Percentiles rank a stretch among this genome's conserved stretches.
Conservation (phyloP, 2,797 vertebrate genomes). For the Phalloptychus januarius region DNA sequence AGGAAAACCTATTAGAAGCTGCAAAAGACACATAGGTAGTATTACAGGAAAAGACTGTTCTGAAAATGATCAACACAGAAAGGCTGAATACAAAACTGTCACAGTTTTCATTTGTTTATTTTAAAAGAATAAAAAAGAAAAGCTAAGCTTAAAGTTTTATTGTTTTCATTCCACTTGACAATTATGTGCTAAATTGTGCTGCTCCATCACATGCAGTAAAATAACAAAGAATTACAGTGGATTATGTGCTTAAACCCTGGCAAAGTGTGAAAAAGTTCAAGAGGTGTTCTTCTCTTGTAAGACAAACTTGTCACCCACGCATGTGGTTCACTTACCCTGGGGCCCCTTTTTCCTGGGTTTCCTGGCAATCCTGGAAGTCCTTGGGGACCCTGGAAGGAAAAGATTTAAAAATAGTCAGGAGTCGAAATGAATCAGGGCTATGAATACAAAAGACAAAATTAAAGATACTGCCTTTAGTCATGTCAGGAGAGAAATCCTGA, state of each 20-base stretch:
- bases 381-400: constrained; percentile 84
- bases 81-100: background rate
- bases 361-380: constrained; percentile 91
- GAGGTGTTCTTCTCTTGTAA: background rate
- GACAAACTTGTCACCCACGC: constrained; percentile 18
- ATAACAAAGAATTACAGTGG: background rate
- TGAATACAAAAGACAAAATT: constrained; percentile 9
- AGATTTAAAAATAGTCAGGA: constrained; percentile 34
- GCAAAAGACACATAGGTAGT: background rate
- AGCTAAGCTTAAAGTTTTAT: background rate
- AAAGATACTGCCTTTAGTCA: background rate
- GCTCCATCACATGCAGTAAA: background rate
- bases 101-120: too few species aligned
- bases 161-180: background rate
- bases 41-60: background rate
- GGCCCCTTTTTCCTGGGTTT: constrained; percentile 89
- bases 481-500: constrained; percentile 10
- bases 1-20: background rate
- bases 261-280: background rate
- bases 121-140: background rate
- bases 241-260: background rate
- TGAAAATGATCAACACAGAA: background rate
- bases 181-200: background rate
- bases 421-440: constrained; percentile 19
- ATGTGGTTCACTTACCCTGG: constrained; percentile 84